Evolutionary conservation across 1,140 invertebrate species (phyloP), one percentile per base, ranked within the genome.

Genomic region (Drosophila neocordata): DNA sequence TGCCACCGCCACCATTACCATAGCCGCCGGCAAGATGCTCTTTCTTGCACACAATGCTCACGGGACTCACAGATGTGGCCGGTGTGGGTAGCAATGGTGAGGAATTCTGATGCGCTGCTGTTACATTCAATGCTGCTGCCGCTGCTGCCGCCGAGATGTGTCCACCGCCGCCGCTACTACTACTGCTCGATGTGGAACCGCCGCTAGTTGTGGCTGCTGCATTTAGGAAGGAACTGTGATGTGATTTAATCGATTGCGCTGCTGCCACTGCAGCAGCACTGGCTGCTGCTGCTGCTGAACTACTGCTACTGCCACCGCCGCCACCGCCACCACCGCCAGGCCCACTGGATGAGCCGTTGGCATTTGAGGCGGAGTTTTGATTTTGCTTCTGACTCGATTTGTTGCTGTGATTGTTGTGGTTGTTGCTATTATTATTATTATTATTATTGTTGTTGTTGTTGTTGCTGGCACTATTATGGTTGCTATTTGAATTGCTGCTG

Each of bases 31-130:
- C 75, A 11, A 93, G 78, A 37, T 92, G 89, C 75, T 94, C 93
- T 71, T 94, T 94, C 73, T 94, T 94, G 82, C 93, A 94, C 1
- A 94, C 94, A n/a, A 94, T 93, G 68, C 94, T 94, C 6, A 93
- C 93, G 1, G 93, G 93, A 80, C 93, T 94, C n/a, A 94, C 93
- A 1, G 93, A 94, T 3, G 93, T 94, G 8, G 93, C 93, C 9
- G 93, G 93, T 15, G 93, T 94, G 15, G 93, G 93, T 13, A 94
- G 87, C 66, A 94, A 92, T 0, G 93, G 93, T 2, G 93, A 94
- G 3, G 93, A 92, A 66, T 92, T 92, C 69, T 91, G 90, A 55
- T 90, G 84, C 58, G 77, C 81, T 8, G 84, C 84, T 1, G 89
- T 82, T 34, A 85, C 84, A 13, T 90, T 91, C 4, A 91, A 31